Base-by-base conservation (phyloP, 2,113 vertebrate genomes). In the Capreolus pygargus region DNA sequence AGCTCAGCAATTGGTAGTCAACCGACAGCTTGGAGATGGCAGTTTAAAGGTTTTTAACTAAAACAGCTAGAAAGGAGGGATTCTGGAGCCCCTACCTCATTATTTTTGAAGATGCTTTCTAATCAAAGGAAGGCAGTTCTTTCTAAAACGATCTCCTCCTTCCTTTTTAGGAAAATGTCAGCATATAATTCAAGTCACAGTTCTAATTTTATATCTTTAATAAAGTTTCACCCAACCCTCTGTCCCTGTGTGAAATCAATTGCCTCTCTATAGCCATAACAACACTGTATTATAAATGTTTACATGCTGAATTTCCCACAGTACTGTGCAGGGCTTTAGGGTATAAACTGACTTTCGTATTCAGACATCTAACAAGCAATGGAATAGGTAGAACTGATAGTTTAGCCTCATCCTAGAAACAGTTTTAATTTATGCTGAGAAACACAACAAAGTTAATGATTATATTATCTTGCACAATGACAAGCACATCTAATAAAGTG, bases 361-460 rank as follows among this genome's bases (percentile, higher is more conserved):
- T 86, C 21, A 74, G 43, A 47, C 27, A 93, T 54, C 25, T 21
- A 85, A 74, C 57, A 54, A 89, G 17, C 87, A 95, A 23, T 85
- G 7, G 12, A 45, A 94, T 89, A 93, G 13, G 55, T 58, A 93
- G 50, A 61, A 92, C 78, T n/a, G 83, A 23, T 2, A 96, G 43
- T 57, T 7, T 17, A 39, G 21, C 17, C 11, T 92, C 45, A 88
- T 78, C 76, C 52, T 39, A 78, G 2, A 89, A 96, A 97, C 6
- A 13, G 21, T 81, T 96, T 95, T 84, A 96, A 64, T 94, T 94
- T 96, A 79, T 87, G 14, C 9, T 27, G 84, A 58, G 6, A 70
- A 83, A 36, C 23, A 61, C 10, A 96, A 85, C 33, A 95, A 67
- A 84, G 83, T 43, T 89, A 25, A 36, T 58, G 58, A 91, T 74